A percentile compares a stretch with the other conserved stretches of the same genome.
Evolutionary conservation across 2,888 invertebrate species (phyloP).

Genomic region (Merodon equestris): DNA sequence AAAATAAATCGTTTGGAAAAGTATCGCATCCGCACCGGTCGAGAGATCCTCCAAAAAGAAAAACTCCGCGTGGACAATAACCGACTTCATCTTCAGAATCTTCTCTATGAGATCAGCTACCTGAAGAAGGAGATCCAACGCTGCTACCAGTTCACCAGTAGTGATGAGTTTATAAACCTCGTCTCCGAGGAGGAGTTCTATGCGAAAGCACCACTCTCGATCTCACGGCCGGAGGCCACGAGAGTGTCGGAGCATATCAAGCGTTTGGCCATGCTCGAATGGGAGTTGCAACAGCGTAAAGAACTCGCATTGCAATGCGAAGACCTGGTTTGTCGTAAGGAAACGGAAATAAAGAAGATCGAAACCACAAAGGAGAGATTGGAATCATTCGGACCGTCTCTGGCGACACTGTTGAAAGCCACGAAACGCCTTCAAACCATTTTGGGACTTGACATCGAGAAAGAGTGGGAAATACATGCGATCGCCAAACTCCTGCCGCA

Average conservation of each 20-base stretch:
- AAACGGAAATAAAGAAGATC: constrained; percentile 86
- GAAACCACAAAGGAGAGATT: constrained; percentile 87
- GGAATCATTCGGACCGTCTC: constrained; percentile 89
- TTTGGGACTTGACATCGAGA: constrained; percentile 88
- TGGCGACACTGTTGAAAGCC: constrained; percentile 85
- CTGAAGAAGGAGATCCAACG: constrained; percentile 96
- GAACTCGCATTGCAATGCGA: constrained; percentile 88
- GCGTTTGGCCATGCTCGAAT: constrained; percentile 91
- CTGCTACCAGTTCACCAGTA: constrained; percentile 96
- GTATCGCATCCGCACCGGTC: constrained; percentile 88
- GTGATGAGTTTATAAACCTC: constrained; percentile 95
- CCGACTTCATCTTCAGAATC: constrained; percentile 93
- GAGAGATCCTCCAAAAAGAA: constrained; percentile 89
- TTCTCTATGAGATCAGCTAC: constrained; percentile 96
- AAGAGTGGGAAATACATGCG: constrained; percentile 87
- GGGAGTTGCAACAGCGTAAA: constrained; percentile 94
- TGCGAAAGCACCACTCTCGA: constrained; percentile 80
- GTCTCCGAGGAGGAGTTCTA: constrained; percentile 92
- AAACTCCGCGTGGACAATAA: constrained; percentile 94
- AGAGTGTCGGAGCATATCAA: constrained; percentile 87
- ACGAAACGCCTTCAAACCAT: constrained; percentile 95
- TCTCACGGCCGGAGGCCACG: constrained; percentile 84
- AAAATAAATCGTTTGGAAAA: constrained; percentile 95
- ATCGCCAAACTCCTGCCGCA: constrained; percentile 87
- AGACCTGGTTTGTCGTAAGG: constrained; percentile 87